Evolutionary conservation across 2,113 vertebrate genomes (phyloP).

Genomic region (Pan troglodytes): NHGRI_mPanTro3-v2.1_pri NC_072412.2:107934001-107934500

Average conservation of each 20-base stretch:
- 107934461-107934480: neutral
- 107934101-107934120: conserved; percentile 55
- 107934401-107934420: neutral
- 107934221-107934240: conserved; percentile 73
- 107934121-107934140: conserved; percentile 67
- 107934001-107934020: conserved; percentile 7
- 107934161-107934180: conserved; percentile 67
- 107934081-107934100: conserved; percentile 60
- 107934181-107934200: conserved; percentile 74
- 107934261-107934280: conserved; percentile 57
- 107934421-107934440: neutral
- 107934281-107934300: neutral
- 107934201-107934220: conserved; percentile 61
- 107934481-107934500: neutral
- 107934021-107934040: conserved; percentile 28
- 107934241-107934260: conserved; percentile 67
- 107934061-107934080: neutral
- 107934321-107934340: neutral
- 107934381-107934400: neutral
- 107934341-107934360: neutral
- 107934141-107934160: conserved; percentile 65
- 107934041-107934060: neutral
- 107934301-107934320: neutral
- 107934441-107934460: neutral
- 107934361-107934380: neutral